These are phyloP conservation scores for Sisor rabdophorus DNA, from an alignment of 2,113 vertebrate species.

Conservation along the genomic window DNA sequence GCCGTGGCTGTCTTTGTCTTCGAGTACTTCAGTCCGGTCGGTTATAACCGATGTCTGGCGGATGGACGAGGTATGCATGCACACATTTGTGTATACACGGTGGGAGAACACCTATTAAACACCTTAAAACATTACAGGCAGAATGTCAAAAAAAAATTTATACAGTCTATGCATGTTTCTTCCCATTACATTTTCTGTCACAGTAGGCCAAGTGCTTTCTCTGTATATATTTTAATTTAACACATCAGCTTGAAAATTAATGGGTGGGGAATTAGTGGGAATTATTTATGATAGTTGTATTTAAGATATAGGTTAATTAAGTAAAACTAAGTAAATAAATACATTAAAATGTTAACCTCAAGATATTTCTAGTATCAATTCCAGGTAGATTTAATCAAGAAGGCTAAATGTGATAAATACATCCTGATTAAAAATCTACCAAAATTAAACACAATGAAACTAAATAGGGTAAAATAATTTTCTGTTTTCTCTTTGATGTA, in stretches of 20 bases:
- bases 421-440: too few relatives aligned
- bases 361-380: background rate
- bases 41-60: conserved; percentile 97
- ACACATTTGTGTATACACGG: conserved; percentile 3
- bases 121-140: conserved; percentile 23
- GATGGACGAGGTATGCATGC: conserved; percentile 89
- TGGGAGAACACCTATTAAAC: conserved; percentile 38
- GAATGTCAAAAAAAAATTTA: conserved; percentile 11
- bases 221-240: background rate
- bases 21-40: conserved; percentile 98
- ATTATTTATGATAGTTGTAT: background rate
- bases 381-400: background rate
- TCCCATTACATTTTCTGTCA: background rate
- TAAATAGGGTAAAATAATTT: background rate
- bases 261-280: background rate
- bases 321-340: background rate
- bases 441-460: background rate
- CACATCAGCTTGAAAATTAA: background rate
- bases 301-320: background rate
- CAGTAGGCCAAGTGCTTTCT: background rate
- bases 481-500: background rate
- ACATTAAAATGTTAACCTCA: too few relatives aligned
- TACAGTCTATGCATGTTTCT: background rate
- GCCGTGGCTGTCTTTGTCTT: conserved; percentile 95
- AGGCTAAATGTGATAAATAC: background rate